Evolutionary conservation across 92 coral and sea anemone species (phyloP).

Genomic region (Palythoa grandiflora): DNA sequence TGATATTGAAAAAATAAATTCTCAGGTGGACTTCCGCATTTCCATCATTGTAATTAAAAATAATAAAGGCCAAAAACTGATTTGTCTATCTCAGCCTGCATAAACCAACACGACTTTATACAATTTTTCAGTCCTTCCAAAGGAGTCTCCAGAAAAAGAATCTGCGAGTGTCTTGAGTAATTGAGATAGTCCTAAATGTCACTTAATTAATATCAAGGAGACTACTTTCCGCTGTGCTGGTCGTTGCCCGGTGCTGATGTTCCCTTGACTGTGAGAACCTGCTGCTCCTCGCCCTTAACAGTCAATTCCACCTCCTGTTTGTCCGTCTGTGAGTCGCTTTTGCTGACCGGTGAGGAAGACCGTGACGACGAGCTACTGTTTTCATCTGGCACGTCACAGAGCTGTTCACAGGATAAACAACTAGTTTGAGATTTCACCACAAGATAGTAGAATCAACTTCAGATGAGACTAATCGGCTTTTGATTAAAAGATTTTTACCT

Average conservation of each 20-base stretch:
- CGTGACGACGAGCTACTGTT: slow-evolving; percentile 42
- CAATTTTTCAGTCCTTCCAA: background rate
- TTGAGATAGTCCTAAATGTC: background rate
- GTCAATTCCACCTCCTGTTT: slow-evolving; percentile 22
- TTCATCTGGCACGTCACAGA: slow-evolving; percentile 42
- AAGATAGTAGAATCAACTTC: background rate
- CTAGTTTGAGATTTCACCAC: background rate
- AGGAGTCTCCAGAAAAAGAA: background rate
- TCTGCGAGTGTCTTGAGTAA: too few species aligned
- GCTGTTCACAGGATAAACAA: background rate
- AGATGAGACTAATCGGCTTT: too few species aligned
- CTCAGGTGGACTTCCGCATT: too few species aligned
- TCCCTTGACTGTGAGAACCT: background rate
- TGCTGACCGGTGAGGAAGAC: slow-evolving; percentile 35
- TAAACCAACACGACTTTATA: background rate
- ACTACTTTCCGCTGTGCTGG: slow-evolving; percentile 28
- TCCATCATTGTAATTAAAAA: too few species aligned
- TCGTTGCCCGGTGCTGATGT: background rate
- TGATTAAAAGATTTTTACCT: too few species aligned
- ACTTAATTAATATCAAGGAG: too few species aligned
- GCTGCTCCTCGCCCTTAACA: slow-evolving; percentile 12
- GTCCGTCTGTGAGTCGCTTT: slow-evolving; percentile 18
- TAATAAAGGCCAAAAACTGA: too few species aligned
- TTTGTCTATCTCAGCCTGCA: too few species aligned
- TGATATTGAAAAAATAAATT: too few species aligned